Conservation (phyloP, 2,113 vertebrate genomes). For the Chloropsis hardwickii region DNA sequence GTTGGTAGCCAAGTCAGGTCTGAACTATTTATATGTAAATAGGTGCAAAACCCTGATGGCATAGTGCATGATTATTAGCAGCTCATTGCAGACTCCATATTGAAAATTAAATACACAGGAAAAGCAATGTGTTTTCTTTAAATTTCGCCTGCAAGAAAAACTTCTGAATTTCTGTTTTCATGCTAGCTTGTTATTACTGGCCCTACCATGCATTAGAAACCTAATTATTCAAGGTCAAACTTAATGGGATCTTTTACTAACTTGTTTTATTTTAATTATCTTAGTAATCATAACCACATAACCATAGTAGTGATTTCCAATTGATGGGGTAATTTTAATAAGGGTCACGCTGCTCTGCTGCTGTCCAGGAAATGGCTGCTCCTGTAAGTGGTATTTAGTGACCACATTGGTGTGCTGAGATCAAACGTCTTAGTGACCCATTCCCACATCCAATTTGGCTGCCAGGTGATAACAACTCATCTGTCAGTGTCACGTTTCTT, state of each 20-base stretch:
- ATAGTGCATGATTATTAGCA: constrained; percentile 58
- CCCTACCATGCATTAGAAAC: neutral
- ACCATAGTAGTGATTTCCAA: neutral
- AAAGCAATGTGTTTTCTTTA: constrained; percentile 1
- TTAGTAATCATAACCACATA: neutral
- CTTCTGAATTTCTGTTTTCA: neutral
- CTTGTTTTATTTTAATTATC: constrained; percentile 11
- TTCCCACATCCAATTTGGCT: neutral
- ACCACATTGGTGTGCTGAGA: neutral
- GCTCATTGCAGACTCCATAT: constrained; percentile 54
- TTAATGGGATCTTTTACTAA: neutral
- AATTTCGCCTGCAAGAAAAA: constrained; percentile 26
- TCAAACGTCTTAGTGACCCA: neutral
- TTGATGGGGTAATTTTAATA: neutral
- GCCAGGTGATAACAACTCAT: neutral
- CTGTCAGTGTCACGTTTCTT: neutral
- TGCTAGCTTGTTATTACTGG: neutral
- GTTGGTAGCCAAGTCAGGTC: constrained; percentile 67
- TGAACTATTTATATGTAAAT: constrained; percentile 82
- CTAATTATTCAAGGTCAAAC: constrained; percentile 4
- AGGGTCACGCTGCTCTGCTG: neutral
- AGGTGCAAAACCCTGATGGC: constrained; percentile 58
- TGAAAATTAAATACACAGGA: constrained; percentile 36
- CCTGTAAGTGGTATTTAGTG: neutral
- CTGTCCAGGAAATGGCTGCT: neutral